These are phyloP conservation scores for Paraplagusia blochii DNA, from an alignment of 2,113 vertebrate species.

Conservation along the genomic window DNA sequence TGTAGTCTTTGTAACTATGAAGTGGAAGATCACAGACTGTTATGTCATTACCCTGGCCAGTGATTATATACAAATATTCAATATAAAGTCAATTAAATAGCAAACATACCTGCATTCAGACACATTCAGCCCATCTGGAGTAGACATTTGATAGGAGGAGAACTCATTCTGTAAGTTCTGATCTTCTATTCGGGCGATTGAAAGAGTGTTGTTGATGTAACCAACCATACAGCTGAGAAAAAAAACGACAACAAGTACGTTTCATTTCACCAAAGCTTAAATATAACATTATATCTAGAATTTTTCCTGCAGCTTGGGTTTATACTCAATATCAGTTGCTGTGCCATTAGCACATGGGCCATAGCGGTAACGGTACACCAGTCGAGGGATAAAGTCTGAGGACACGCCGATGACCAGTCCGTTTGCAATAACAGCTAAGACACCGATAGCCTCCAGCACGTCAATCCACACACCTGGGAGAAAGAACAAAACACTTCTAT, in stretches of 20 bases:
- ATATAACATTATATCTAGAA: not conserved
- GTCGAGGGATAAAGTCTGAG: conserved; percentile 89
- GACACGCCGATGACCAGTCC: conserved; percentile 92
- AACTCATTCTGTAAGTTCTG: conserved; percentile 68
- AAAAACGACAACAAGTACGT: not conserved
- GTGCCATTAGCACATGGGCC: conserved; percentile 78
- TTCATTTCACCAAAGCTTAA: not conserved
- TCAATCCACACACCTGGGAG: conserved; percentile 86
- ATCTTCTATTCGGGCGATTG: conserved; percentile 67
- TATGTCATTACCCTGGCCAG: not conserved
- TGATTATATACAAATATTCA: not conserved
- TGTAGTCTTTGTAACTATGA: conserved; percentile 89
- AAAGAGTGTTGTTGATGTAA: conserved; percentile 89
- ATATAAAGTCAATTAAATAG: not conserved
- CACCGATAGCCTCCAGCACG: conserved; percentile 87
- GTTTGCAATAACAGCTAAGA: conserved; percentile 90
- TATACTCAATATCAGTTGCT: conserved; percentile 46
- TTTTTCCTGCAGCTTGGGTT: not conserved
- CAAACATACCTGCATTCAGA: conserved; percentile 83
- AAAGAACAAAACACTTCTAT: too few species aligned
- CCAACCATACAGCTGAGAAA: conserved; percentile 82
- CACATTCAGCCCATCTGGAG: conserved; percentile 30
- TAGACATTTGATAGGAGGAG: conserved; percentile 37
- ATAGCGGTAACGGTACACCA: conserved; percentile 85
- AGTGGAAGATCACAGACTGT: not conserved